These are phyloP conservation scores for Chironomus tentans DNA, from an alignment of 2,888 invertebrate genomes.

Conservation along the genomic window DNA sequence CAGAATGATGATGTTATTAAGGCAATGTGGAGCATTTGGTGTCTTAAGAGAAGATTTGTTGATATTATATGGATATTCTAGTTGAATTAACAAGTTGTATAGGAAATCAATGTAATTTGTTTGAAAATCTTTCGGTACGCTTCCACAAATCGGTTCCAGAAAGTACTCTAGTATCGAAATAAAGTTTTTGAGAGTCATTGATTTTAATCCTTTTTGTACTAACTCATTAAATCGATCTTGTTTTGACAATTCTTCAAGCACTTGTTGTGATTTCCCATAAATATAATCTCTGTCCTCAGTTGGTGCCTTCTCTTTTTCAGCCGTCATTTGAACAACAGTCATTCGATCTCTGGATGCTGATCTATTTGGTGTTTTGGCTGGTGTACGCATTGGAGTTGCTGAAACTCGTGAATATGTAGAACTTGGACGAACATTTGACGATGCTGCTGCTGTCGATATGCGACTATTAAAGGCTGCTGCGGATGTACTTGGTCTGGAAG, in stretches of 20 bases:
- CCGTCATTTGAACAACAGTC: conserved; percentile 30
- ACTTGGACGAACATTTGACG: background rate
- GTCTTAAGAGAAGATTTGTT: conserved; percentile 41
- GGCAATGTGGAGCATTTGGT: conserved; percentile 39
- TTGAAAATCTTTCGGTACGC: conserved; percentile 33
- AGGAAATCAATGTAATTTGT: conserved; percentile 38
- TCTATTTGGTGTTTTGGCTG: conserved; percentile 30
- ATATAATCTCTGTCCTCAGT: conserved; percentile 40
- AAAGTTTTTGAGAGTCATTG: conserved; percentile 41
- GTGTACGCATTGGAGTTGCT: conserved; percentile 29
- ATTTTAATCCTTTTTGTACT: conserved; percentile 34
- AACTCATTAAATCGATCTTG: conserved; percentile 33
- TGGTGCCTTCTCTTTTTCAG: conserved; percentile 34
- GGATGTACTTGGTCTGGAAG: too few relatives aligned
- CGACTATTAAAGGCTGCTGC: too few relatives aligned
- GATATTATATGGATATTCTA: conserved; percentile 38
- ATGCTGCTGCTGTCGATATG: too few relatives aligned
- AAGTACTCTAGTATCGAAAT: conserved; percentile 37
- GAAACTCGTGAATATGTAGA: conserved; percentile 3
- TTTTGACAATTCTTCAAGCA: conserved; percentile 34
- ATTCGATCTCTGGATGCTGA: conserved; percentile 24
- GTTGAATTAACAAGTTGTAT: conserved; percentile 34
- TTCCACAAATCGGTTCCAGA: conserved; percentile 35
- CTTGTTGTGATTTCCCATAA: conserved; percentile 33
- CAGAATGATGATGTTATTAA: conserved; percentile 37